Evolutionary conservation across 2,113 vertebrate genomes (phyloP), one percentile per base, ranked within the genome.

Genomic region (Chionomys nivalis): DNA sequence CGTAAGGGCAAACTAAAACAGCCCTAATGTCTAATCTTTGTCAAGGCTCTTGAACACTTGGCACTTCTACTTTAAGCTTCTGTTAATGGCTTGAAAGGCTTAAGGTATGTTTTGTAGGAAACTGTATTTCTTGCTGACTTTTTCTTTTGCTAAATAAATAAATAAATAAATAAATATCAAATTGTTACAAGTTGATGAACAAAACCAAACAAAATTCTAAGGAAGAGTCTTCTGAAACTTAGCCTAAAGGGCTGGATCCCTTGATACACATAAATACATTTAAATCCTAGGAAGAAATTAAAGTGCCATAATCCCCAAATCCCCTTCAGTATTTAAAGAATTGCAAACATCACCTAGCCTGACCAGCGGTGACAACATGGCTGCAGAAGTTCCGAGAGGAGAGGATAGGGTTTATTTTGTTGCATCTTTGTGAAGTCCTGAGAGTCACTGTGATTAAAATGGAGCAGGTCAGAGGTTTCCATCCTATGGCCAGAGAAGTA

Each of bases 21-120:
- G 14, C 47, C 63, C 65, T 42, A 0, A 5, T 7, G 2, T 33
- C 11, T 13, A 72, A 0, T 58, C 14, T 52, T 4, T 8, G 14
- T 93, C 44, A 13, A 5, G 49, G 3, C n/a, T 78, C 79, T 75
- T 49, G n/a, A 31, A 17, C 58, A n/a, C 21, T 42, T 39, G 47
- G 12, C 66, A 28, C 5, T 81, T 49, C 19, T 36, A 33, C 82
- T 7, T 31, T 72, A 86, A 95, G 17, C 47, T 14, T 49, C 1
- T n/a, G 78, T 33, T 55, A 24, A 10, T 16, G 63, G 72, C 3
- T 26, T 72, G 31, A 42, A 92, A 78, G 47, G 42, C n/a, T 83
- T 87, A 63, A 94, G 66, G 6, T 95, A 14, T 13, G 24, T 23
- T 83, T 28, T 78, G 0, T 78, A 70, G 33, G 87, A 68, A 61